phyloP scores from a whole-genome alignment of 2,888 invertebrate genomes.

The Rutpela maculata region DNA sequence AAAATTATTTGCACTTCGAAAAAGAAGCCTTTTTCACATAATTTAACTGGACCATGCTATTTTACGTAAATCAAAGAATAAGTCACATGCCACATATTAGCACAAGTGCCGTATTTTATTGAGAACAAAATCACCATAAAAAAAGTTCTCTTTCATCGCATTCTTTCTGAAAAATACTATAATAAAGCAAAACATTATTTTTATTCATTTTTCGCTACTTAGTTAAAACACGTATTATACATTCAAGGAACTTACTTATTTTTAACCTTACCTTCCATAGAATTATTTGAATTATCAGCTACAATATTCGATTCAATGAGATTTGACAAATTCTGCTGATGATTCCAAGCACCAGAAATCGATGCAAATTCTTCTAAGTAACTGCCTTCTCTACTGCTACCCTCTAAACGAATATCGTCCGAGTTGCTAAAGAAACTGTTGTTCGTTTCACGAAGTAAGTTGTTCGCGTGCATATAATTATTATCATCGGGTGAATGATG shows the following conservation, averaged over 20 bases:
- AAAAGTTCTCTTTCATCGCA: no score
- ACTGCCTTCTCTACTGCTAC: conserved; percentile 54
- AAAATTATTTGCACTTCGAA: no score
- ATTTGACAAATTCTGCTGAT: conserved; percentile 55
- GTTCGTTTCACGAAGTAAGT: conserved; percentile 48
- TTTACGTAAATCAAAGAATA: no score
- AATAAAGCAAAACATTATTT: no score
- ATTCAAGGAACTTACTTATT: not conserved
- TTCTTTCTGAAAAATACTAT: no score
- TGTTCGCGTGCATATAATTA: conserved; percentile 40
- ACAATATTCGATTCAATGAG: conserved; percentile 49
- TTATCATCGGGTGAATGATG: conserved; percentile 30
- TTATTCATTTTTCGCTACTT: no score
- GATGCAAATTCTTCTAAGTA: conserved; percentile 56
- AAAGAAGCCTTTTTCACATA: no score
- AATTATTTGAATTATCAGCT: conserved; percentile 17
- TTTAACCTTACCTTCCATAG: conserved; percentile 29
- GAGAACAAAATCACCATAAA: no score
- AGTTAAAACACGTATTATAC: no score
- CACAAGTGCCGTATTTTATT: no score
- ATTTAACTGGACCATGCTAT: no score
- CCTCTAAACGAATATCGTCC: conserved; percentile 62
- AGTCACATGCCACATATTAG: no score
- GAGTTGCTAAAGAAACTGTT: conserved; percentile 67
- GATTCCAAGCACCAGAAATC: conserved; percentile 51